Base-by-base conservation (phyloP, 2,113 vertebrate genomes). In the Spermophilus dauricus region DNA sequence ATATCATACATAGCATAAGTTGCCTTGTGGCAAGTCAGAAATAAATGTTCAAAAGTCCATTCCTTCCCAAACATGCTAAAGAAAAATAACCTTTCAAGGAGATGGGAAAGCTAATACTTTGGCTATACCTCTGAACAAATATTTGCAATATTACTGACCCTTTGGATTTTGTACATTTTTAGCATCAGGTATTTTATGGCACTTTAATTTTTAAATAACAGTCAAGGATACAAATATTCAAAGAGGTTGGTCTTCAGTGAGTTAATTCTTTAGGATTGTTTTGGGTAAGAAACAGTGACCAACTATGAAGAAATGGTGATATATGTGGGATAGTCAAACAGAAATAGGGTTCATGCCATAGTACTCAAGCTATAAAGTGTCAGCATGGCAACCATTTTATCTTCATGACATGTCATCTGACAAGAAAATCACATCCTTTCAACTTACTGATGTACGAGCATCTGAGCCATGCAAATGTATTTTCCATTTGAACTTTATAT, bases 381-480 rank as follows among this genome's bases (percentile, higher is more conserved):
- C 90, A 92, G 58, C 22, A 86, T 37, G 88, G 67, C 80, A 58
- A 94, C 77, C 53, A 87, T 94, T 96, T 96, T 95, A 95, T 86
- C 94, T 97, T 96, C 95, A 89, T 93, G 95, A 90, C 89, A 88
- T 95, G 80, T 61, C 77, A 76, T 95, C 87, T 96, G 95, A 98
- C 91, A 98, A 91, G 93, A 95, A 98, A 98, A 97, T 97, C 95
- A 97, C 30, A 87, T 87, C 84, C 80, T 97, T 98, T 98, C 92
- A 94, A 77, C 48, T 97, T 48, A 34, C 51, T 95, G 96, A 92
- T 94, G 95, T 97, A 93, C 20, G n/a, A 96, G 53, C 77, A 94
- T 67, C 97, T 95, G 84, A 94, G 67, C 92, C 93, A 95, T 69
- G 37, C 56, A 97, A 97, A 95, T 96, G n/a, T 88, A 97, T 97